Percentiles rank a stretch among this genome's conserved stretches.
Conservation (phyloP, 2,888 invertebrate species). For the Plagodis dolabraria region DNA sequence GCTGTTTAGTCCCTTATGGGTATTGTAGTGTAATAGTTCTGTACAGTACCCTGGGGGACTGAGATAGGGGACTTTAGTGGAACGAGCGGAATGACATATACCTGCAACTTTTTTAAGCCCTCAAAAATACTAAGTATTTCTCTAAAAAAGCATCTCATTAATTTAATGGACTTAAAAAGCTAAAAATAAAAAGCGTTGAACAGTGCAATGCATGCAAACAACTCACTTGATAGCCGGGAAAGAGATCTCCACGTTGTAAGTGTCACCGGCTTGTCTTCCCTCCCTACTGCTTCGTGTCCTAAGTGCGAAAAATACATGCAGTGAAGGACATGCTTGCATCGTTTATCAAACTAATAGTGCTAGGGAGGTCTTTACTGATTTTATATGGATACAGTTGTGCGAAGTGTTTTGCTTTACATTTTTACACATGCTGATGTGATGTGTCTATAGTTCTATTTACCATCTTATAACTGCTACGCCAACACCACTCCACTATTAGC, state of each 20-base stretch:
- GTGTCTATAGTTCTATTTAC: slow-evolving; percentile 33
- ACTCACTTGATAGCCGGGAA: slow-evolving; percentile 97
- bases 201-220: slow-evolving; percentile 62
- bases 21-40: no score
- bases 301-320: slow-evolving; percentile 85
- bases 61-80: no score
- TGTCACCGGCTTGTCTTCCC: slow-evolving; percentile 94
- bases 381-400: slow-evolving; percentile 26
- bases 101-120: no score
- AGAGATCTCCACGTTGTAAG: slow-evolving; percentile 95
- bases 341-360: slow-evolving; percentile 38
- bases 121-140: no score
- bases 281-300: slow-evolving; percentile 89
- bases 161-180: slow-evolving; percentile 29
- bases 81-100: no score
- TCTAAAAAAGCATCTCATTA: slow-evolving; percentile 7
- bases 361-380: slow-evolving; percentile 11
- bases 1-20: no score
- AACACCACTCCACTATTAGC: slow-evolving; percentile 42
- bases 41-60: no score
- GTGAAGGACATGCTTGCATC: slow-evolving; percentile 74
- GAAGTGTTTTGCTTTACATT: slow-evolving; percentile 35
- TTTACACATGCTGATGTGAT: slow-evolving; percentile 53
- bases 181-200: slow-evolving; percentile 26
- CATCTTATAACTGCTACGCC: slow-evolving; percentile 42